Base-by-base conservation (phyloP, 2,113 vertebrate species). In the Sylvilagus bachmani region DNA sequence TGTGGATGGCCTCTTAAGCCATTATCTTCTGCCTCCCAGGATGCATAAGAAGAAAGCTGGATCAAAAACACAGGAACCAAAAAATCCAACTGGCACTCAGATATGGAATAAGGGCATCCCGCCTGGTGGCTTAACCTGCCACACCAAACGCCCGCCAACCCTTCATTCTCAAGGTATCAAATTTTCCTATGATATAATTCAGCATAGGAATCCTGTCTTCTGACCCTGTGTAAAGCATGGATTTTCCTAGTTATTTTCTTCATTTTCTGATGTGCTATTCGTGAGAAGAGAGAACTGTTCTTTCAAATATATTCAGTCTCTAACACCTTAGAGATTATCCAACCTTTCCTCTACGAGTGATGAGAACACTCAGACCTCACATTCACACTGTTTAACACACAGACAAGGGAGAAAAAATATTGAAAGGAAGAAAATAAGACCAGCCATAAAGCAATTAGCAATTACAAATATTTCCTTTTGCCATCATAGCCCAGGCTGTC, bases 401-500 rank as follows among this genome's bases (percentile, higher is more conserved):
- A 88, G 22, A 0, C 13, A 92, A 25, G 33, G 2, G 11, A 77
- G 67, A 70, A 55, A 25, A 7, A n/a, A 21, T 49, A 44, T 24
- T 27, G n/a, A 82, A 64, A 95, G 55, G n/a, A 53, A 85, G 66
- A 27, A 93, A 95, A 95, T 83, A 82, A 90, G 49, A 74, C 21
- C 29, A 87, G 13, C 3, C 44, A 71, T 29, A 2, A 38, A 29
- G 22, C 13, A 77, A 27, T 6, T 58, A 58, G 31, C 38, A 94
- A 78, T 73, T 86, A 62, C 3, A 86, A 58, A 10, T 33, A 92
- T 79, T 85, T 90, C 55, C 78, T 55, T 3, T 51, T 62, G 38
- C 5, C 31, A 55, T 25, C 69, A 22, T 33, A 69, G 11, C 10
- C 73, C 21, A 85, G 31, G 19, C 38, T 86, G 24, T 61, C 25